These are phyloP conservation scores for Heteromormyrus szaboi DNA, from an alignment of 2,797 vertebrate species.

Conservation along the genomic window DNA sequence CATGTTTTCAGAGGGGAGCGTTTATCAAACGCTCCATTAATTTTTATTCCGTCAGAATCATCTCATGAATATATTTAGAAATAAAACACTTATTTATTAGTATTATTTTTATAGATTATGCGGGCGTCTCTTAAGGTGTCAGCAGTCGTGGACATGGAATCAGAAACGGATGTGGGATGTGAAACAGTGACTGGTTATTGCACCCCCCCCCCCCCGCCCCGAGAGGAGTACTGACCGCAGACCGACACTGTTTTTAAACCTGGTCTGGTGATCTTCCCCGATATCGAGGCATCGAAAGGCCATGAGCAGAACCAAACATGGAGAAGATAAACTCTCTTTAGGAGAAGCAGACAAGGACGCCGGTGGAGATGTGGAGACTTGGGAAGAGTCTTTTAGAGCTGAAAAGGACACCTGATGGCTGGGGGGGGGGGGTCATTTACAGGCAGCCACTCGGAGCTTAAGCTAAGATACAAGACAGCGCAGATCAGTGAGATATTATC, in stretches of 20 bases:
- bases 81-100: neutral
- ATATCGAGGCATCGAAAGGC: conserved; percentile 12
- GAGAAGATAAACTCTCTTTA: conserved; percentile 1
- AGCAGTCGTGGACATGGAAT: conserved; percentile 23
- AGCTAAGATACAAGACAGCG: neutral
- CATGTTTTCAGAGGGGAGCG: neutral
- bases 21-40: conserved; percentile 9
- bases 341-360: conserved; percentile 23
- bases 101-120: conserved; percentile 20
- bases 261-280: conserved; percentile 20
- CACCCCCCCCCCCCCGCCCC: neutral
- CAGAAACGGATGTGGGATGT: neutral
- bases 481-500: neutral
- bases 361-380: conserved; percentile 30
- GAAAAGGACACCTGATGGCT: neutral
- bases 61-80: conserved; percentile 5
- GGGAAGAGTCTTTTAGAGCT: neutral
- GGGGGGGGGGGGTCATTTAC: neutral
- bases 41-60: conserved; percentile 5
- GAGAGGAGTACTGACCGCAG: conserved; percentile 30
- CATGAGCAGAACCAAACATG: conserved; percentile 24
- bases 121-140: conserved; percentile 30
- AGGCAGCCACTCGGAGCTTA: neutral
- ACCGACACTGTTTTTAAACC: conserved; percentile 20
- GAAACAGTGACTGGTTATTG: conserved; percentile 26